A percentile compares a stretch with the other conserved stretches of the same genome.
phyloP scores from a whole-genome alignment of 2,113 vertebrate genomes.

The Pelobates fuscus region DNA sequence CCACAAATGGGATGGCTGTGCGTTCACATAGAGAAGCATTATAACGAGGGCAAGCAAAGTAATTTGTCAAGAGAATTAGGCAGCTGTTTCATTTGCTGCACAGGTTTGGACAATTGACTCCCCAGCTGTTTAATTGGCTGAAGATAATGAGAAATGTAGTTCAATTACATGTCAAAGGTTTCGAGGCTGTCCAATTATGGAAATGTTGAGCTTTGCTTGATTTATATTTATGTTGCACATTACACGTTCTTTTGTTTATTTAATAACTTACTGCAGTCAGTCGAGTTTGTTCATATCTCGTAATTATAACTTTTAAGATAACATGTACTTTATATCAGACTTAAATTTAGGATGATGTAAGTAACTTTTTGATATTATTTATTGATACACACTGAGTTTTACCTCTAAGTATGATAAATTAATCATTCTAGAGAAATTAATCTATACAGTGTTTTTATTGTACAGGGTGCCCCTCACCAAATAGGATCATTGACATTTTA shows the following conservation, averaged over 20 bases:
- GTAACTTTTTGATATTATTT: too few species aligned
- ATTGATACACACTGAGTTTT: too few species aligned
- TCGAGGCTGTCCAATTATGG: not conserved
- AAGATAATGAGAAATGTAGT: not conserved
- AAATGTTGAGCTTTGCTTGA: constrained; percentile 11
- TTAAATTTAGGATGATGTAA: too few species aligned
- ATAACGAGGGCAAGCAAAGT: not conserved
- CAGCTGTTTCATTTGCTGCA: not conserved
- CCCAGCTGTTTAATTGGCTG: not conserved
- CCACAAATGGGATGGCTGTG: not conserved
- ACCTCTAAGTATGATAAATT: too few species aligned
- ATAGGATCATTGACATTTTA: too few species aligned
- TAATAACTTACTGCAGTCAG: too few species aligned
- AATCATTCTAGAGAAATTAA: too few species aligned
- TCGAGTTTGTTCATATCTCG: too few species aligned
- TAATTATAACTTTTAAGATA: too few species aligned
- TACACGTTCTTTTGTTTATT: not conserved
- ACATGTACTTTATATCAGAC: too few species aligned
- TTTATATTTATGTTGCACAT: constrained; percentile 16
- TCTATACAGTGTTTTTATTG: too few species aligned
- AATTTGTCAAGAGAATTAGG: not conserved
- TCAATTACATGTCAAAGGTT: not conserved
- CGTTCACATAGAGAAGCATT: not conserved
- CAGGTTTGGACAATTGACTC: not conserved
- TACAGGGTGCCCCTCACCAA: too few species aligned